Evolutionary conservation across 2,113 vertebrate species (phyloP).

Genomic region (Lagenorhynchus albirostris): DNA sequence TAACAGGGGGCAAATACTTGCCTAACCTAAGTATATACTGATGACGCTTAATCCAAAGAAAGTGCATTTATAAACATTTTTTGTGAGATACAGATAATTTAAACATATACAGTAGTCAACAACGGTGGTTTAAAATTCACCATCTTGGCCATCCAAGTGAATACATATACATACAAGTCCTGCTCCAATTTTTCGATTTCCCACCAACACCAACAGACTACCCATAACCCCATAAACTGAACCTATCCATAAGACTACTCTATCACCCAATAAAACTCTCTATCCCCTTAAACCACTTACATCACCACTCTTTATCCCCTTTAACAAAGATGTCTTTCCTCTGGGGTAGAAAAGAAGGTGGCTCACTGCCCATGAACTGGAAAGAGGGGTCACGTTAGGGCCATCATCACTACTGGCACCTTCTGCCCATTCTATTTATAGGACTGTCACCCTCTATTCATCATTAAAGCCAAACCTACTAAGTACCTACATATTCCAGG

Average conservation of each 20-base stretch:
- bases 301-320: neutral
- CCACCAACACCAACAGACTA: neutral
- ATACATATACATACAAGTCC: neutral
- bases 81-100: neutral
- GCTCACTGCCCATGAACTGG: neutral
- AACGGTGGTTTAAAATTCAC: neutral
- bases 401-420: neutral
- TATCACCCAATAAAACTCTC: neutral
- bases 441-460: slow-evolving; percentile 4
- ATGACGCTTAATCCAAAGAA: slow-evolving; percentile 4
- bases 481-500: neutral
- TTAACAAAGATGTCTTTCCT: neutral
- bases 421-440: slow-evolving; percentile 33
- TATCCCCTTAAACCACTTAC: neutral
- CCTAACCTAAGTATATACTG: neutral
- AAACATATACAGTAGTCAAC: neutral
- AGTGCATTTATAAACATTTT: slow-evolving; percentile 1
- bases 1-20: slow-evolving; percentile 12
- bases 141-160: neutral
- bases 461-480: slow-evolving; percentile 29
- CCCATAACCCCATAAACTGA: neutral
- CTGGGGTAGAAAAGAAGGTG: neutral
- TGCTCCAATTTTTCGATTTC: neutral
- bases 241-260: neutral
- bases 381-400: slow-evolving; percentile 24